Percentiles rank a stretch among this genome's conserved stretches.
phyloP scores from a whole-genome alignment of 1,140 invertebrate species.

The Cyphomyrmex costatus region DNA sequence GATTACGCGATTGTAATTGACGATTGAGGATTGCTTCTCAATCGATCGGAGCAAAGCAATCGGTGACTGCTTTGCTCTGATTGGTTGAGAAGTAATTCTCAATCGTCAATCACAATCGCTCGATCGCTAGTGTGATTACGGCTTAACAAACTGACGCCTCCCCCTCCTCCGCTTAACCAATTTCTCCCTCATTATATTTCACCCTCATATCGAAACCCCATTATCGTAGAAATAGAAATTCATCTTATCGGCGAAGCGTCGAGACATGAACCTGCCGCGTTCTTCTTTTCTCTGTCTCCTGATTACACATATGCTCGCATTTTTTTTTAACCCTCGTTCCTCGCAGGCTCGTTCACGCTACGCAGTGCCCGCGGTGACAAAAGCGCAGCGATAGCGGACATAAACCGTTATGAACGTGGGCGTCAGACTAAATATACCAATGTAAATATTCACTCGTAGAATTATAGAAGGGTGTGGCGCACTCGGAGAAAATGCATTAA shows the following conservation, averaged over 20 bases:
- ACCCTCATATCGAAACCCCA: not conserved
- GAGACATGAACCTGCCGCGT: conserved; percentile 2
- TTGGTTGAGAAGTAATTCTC: too few relatives aligned
- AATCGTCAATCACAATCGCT: too few relatives aligned
- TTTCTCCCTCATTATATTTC: too few relatives aligned
- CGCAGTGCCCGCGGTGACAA: conserved; percentile 71
- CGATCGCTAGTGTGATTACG: too few relatives aligned
- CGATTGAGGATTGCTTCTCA: too few relatives aligned
- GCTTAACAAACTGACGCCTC: not conserved
- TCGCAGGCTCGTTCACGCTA: not conserved
- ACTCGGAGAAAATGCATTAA: conserved; percentile 56
- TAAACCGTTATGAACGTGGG: conserved; percentile 76
- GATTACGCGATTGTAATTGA: too few relatives aligned
- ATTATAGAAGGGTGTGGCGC: conserved; percentile 54
- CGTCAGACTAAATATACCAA: conserved; percentile 76
- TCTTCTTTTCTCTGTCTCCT: conserved; percentile 35
- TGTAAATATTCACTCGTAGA: conserved; percentile 70
- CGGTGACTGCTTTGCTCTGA: too few relatives aligned
- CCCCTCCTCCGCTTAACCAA: conserved; percentile 29
- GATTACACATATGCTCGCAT: conserved; percentile 42
- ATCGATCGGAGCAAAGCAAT: too few relatives aligned
- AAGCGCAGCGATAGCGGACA: conserved; percentile 69
- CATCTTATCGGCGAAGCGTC: conserved; percentile 34
- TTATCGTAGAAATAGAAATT: conserved; percentile 32
- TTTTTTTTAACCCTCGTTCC: conserved; percentile 47